Percentiles rank a stretch among this genome's conserved stretches.
These are phyloP conservation scores for Syngnathoides biaculeatus DNA, from an alignment of 2,113 vertebrate species.

Conservation along the genomic window DNA sequence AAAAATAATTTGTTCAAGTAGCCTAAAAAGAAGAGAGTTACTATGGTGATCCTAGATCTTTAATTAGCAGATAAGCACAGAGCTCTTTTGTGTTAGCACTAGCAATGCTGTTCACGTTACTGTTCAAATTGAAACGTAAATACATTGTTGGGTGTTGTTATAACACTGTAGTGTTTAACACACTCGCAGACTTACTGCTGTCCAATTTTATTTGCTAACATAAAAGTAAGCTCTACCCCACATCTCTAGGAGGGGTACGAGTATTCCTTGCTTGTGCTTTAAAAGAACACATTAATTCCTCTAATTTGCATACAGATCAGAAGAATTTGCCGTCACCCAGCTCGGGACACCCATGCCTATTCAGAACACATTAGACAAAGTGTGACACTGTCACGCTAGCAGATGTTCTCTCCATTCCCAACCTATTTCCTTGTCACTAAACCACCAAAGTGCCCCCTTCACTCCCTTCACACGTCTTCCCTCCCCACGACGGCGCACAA, in stretches of 20 bases:
- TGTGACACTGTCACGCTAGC: constrained; percentile 71
- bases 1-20: neutral
- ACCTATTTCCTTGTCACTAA: constrained; percentile 68
- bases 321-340: constrained; percentile 53
- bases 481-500: constrained; percentile 58
- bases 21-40: neutral
- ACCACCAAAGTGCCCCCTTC: constrained; percentile 56
- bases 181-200: neutral
- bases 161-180: neutral
- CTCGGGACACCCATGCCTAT: constrained; percentile 63
- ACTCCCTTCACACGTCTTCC: constrained; percentile 49
- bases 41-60: neutral
- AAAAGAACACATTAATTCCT: constrained; percentile 42
- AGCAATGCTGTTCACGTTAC: neutral
- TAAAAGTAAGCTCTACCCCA: neutral
- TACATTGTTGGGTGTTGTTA: neutral
- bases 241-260: neutral
- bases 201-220: neutral
- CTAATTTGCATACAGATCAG: constrained; percentile 67
- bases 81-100: neutral
- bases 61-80: neutral
- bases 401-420: constrained; percentile 69
- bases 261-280: neutral
- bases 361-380: constrained; percentile 67
- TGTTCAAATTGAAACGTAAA: neutral